phyloP scores from a whole-genome alignment of 2,113 vertebrate species.

The Nibea coibor region DNA sequence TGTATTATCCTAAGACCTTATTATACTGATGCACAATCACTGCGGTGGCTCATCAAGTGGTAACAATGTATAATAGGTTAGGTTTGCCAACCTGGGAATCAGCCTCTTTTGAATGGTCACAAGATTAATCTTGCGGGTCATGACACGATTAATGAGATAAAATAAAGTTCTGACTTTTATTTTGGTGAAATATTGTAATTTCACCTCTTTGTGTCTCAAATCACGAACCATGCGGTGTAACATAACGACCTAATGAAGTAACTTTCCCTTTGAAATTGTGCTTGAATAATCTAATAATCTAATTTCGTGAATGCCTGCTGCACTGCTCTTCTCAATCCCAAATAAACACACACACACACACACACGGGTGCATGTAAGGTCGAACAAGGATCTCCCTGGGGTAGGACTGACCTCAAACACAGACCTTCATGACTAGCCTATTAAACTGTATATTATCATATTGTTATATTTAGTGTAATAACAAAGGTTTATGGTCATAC shows the following conservation, averaged over 20 bases:
- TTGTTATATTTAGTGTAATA: neutral
- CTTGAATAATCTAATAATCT: too few relatives aligned
- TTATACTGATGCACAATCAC: too few relatives aligned
- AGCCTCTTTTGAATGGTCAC: neutral
- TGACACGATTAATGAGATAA: neutral
- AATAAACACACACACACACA: too few relatives aligned
- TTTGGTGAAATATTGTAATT: too few relatives aligned
- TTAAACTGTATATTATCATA: neutral
- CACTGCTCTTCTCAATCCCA: neutral
- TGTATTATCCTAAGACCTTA: too few relatives aligned
- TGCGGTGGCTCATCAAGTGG: neutral
- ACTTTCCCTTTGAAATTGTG: too few relatives aligned
- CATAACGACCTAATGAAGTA: too few relatives aligned
- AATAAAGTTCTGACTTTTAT: too few relatives aligned
- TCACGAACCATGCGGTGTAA: too few relatives aligned
- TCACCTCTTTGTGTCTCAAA: too few relatives aligned
- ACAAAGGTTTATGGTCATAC: neutral
- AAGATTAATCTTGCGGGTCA: neutral
- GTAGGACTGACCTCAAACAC: neutral
- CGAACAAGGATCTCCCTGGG: neutral
- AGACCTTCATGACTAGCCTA: neutral
- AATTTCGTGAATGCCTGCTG: neutral
- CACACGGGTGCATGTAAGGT: neutral
- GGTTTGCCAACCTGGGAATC: neutral
- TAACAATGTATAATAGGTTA: neutral